Conservation (phyloP, 2,113 vertebrate species). For the Pterocles gutturalis region DNA sequence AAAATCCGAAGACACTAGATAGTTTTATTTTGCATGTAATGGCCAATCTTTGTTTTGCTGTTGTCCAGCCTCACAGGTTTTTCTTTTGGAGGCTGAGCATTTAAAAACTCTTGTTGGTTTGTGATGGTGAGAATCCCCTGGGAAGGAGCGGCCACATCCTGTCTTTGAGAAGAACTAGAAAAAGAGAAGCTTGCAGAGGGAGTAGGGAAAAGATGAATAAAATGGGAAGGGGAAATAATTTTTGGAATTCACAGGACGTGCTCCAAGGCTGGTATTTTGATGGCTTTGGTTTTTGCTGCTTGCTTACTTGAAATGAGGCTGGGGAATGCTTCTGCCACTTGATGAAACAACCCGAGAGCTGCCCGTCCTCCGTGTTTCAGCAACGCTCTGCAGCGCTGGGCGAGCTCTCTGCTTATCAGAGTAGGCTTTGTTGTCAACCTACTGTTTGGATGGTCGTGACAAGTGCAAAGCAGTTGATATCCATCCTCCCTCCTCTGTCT, state of each 20-base stretch:
- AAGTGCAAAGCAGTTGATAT: neutral
- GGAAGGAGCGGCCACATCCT: neutral
- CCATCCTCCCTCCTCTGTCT: neutral
- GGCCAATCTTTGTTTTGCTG: neutral
- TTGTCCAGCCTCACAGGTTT: neutral
- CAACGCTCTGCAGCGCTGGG: neutral
- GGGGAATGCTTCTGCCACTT: neutral
- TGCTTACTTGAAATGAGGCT: neutral
- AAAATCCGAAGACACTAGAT: no score
- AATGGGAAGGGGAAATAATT: neutral
- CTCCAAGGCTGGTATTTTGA: neutral
- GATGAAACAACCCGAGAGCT: neutral
- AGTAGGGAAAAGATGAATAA: neutral
- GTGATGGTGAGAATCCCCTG: neutral
- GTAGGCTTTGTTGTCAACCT: neutral
- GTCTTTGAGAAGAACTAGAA: neutral
- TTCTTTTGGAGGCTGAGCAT: neutral
- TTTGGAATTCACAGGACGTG: neutral
- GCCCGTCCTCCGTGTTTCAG: neutral
- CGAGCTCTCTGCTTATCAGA: neutral
- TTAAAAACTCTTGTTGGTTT: neutral
- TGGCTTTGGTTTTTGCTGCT: neutral
- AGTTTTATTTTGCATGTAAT: neutral
- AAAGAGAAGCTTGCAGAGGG: neutral
- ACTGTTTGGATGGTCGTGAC: neutral